These are phyloP conservation scores for Agelas oroides DNA, from an alignment of 37 sponge, comb jelly and placozoan species.

Conservation along the genomic window DNA sequence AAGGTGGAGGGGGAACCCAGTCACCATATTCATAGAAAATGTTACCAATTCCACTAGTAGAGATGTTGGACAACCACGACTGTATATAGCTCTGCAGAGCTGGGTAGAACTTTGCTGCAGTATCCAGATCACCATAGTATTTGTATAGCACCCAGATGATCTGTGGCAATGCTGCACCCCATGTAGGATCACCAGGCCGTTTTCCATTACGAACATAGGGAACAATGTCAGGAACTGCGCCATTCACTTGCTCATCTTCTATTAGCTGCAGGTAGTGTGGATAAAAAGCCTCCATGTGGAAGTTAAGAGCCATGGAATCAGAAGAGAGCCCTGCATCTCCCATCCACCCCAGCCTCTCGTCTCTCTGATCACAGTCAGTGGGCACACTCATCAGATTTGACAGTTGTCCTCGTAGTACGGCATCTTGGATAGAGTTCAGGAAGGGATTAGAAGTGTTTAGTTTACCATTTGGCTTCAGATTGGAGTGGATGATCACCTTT, in stretches of 20 bases:
- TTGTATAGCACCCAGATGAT: conserved; percentile 55
- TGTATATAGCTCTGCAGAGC: conserved; percentile 22
- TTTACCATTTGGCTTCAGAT: conserved; percentile 21
- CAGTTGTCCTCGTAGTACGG: conserved; percentile 53
- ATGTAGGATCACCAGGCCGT: conserved; percentile 78
- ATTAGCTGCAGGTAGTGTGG: conserved; percentile 48
- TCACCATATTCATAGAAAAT: conserved; percentile 69
- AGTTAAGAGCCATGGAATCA: conserved; percentile 67
- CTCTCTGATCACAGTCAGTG: conserved; percentile 75
- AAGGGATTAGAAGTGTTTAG: conserved; percentile 36
- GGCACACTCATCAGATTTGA: conserved; percentile 81
- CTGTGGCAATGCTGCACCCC: conserved; percentile 81
- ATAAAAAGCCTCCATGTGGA: conserved; percentile 60
- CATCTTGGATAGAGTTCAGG: conserved; percentile 58
- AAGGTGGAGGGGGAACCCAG: conserved; percentile 76
- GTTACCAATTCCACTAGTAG: conserved; percentile 52
- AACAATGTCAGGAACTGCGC: conserved; percentile 76
- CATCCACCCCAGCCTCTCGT: conserved; percentile 85
- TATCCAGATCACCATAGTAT: conserved; percentile 31
- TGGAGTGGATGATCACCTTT: conserved; percentile 35
- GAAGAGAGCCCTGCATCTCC: conserved; percentile 74
- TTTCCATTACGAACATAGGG: conserved; percentile 53
- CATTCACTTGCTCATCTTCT: conserved; percentile 43
- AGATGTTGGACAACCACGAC: conserved; percentile 26
- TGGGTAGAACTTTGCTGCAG: conserved; percentile 25